A percentile compares a stretch with the other conserved stretches of the same genome.
Conservation (phyloP, 2,797 vertebrate genomes). For the Brachyrhaphis roseni region DNA sequence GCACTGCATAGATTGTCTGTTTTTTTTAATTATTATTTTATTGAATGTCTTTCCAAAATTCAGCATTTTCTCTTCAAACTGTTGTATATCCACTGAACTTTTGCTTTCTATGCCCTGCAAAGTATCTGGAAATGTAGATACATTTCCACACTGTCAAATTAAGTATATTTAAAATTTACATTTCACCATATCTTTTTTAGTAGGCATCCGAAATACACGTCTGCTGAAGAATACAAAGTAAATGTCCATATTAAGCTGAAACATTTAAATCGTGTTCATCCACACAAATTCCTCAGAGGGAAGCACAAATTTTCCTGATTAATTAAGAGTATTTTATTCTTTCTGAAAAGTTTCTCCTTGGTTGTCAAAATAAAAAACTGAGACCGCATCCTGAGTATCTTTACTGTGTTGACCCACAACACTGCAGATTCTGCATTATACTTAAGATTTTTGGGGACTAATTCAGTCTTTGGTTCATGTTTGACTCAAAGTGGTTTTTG, state of each 20-base stretch:
- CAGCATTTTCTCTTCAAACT: conserved; percentile 25
- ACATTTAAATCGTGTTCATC: conserved; percentile 25
- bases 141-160: conserved; percentile 11
- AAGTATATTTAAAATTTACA: conserved; percentile 15
- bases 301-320: conserved; percentile 14
- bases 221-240: conserved; percentile 14
- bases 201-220: conserved; percentile 5
- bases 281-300: conserved; percentile 30
- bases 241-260: conserved; percentile 29
- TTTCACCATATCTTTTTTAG: background rate
- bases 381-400: conserved; percentile 38
- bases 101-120: conserved; percentile 9
- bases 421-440: background rate
- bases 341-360: conserved; percentile 56
- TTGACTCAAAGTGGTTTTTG: background rate
- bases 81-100: conserved; percentile 16
- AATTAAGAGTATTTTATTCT: conserved; percentile 50
- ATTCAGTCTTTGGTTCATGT: background rate
- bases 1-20: conserved; percentile 39
- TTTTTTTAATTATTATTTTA: conserved; percentile 27
- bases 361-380: conserved; percentile 70
- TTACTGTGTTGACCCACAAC: conserved; percentile 18
- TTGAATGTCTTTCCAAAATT: conserved; percentile 46
- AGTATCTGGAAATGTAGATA: conserved; percentile 8
- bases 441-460: background rate